Evolutionary conservation across 1,140 invertebrate species (phyloP), one percentile per base, ranked within the genome.

Genomic region (Euwallacea fornicatus): DNA sequence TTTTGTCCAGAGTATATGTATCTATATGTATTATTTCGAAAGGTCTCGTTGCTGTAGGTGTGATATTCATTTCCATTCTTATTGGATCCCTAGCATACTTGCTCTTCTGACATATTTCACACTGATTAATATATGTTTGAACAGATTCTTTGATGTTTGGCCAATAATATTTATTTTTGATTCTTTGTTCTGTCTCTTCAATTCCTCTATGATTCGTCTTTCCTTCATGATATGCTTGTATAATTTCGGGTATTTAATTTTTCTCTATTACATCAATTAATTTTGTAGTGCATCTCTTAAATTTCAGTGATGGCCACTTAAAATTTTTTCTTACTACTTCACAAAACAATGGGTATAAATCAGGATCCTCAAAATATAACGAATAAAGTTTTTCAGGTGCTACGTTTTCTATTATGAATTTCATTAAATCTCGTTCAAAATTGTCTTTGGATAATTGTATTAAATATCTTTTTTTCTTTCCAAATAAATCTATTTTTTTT

Each of bases 121-220:
- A 66, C 9, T 56, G 47, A 41, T 66, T 66, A 42, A 71, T 71
- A 7, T 42, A 58, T 6, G 10, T 47, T 7, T 54, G 10, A 16
- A 71, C 66, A 11, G 11, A 42, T 13, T 55, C 58, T 66, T 66
- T 71, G 9, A 71, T 43, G 16, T 44, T 56, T 44, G 54, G 54
- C 63, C 63, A 67, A 16, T 44, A 72, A 50, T 72, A 61, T 59
- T 61, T 66, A 2, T 33, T 15, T 67, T 67, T 44, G 16, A 67
- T 60, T n/a, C 42, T 21, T 6, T n/a, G 65, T 56, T 66, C 50
- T 9, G 69, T 71, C 58, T 71, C 62, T n/a, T 55, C 43, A 15
- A 71, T 71, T 7, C 62, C 69, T 15, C 69, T 7, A 66, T 71
- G 61, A 16, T 71, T 71, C 10, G 46, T 71, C 15, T 71, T 50